These are phyloP conservation scores for Amblyopsis hoosieri DNA, from an alignment of 2,797 vertebrate species.

Conservation along the genomic window DNA sequence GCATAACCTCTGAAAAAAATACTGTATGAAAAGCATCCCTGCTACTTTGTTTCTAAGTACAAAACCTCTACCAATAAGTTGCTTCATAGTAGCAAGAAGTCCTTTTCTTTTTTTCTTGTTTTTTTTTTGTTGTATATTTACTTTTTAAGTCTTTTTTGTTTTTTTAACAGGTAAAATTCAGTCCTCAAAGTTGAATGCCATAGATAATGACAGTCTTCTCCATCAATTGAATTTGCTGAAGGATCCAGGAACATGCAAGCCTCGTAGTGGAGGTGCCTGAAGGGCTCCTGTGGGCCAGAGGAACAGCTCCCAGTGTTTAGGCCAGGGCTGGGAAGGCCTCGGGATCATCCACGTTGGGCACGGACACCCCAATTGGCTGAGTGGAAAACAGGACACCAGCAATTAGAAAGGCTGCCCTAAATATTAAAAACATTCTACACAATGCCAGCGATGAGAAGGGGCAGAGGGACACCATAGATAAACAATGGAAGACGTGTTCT, in stretches of 20 bases:
- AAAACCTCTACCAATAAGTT: conserved; percentile 99
- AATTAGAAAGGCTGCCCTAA: conserved; percentile 1
- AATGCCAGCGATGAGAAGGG: background rate
- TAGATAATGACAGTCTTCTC: conserved; percentile 93
- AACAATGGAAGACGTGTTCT: background rate
- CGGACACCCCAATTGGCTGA: conserved; percentile 87
- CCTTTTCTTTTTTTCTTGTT: conserved; percentile 82
- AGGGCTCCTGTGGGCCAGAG: conserved; percentile 84
- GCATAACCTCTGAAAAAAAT: conserved; percentile 99
- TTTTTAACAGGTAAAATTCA: conserved; percentile 98
- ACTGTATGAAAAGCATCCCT: conserved; percentile 99
- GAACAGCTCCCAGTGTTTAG: conserved; percentile 81
- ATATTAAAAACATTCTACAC: too few species aligned
- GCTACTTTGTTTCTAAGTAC: conserved; percentile 99
- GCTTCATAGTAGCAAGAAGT: conserved; percentile 99
- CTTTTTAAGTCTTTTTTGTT: conserved; percentile 77
- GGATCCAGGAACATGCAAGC: conserved; percentile 99
- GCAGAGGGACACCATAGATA: background rate
- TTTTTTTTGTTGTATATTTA: conserved; percentile 61
- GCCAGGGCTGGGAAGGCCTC: conserved; percentile 99
- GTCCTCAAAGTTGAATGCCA: conserved; percentile 98
- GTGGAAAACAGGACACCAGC: conserved; percentile 41
- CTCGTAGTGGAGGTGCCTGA: conserved; percentile 91
- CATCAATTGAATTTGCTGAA: conserved; percentile 90
- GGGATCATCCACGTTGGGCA: conserved; percentile 97